Evolutionary conservation across 2,113 vertebrate genomes (phyloP).

Genomic region (Megatriorchis doriae): DNA sequence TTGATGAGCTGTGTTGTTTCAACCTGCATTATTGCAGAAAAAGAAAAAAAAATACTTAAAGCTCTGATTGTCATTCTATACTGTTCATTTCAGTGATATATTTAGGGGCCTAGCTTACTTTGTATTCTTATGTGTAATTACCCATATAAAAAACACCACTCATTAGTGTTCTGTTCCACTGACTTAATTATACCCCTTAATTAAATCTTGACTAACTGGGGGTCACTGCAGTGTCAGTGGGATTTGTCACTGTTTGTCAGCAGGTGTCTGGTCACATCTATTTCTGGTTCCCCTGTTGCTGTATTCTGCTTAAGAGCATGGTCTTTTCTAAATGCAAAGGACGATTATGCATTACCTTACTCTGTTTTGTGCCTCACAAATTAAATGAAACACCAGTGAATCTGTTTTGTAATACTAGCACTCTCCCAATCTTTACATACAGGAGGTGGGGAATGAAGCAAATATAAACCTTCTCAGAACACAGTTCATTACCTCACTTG

Average conservation of each 20-base stretch:
- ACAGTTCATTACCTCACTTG: not conserved
- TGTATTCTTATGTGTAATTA: conserved; percentile 78
- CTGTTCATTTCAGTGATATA: conserved; percentile 66
- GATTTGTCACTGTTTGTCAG: conserved; percentile 84
- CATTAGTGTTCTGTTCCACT: conserved; percentile 79
- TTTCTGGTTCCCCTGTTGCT: conserved; percentile 84
- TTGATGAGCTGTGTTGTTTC: not conserved
- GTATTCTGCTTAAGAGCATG: conserved; percentile 72
- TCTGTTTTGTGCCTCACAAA: not conserved
- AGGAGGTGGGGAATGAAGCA: not conserved
- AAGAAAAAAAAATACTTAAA: not conserved
- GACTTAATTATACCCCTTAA: conserved; percentile 90
- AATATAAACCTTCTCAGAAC: not conserved
- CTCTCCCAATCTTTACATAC: not conserved
- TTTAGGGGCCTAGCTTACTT: conserved; percentile 55
- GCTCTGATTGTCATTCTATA: conserved; percentile 41
- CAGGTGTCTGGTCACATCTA: conserved; percentile 88
- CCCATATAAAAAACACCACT: conserved; percentile 71
- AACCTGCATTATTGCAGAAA: not conserved
- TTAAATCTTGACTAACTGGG: conserved; percentile 81
- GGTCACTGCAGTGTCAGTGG: conserved; percentile 81
- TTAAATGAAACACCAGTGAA: not conserved
- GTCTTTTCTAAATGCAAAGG: conserved; percentile 4
- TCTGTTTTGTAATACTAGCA: rapidly evolving
- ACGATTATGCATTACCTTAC: not conserved